Base-by-base conservation (phyloP, 1,140 invertebrate genomes). In the Coenobita brevimanus region DNA sequence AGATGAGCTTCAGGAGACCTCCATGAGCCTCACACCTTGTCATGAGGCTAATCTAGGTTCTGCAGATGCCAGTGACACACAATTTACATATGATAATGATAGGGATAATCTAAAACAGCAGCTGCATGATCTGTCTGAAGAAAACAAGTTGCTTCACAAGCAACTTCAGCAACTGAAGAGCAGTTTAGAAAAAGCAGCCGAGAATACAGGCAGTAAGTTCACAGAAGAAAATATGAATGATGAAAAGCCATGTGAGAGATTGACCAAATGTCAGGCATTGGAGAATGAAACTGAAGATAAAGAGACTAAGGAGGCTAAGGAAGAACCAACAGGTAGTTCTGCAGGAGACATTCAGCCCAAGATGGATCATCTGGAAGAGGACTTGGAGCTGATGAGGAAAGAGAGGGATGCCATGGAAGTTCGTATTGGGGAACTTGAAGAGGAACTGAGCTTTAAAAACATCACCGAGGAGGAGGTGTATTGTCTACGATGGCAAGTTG, bases 401-500 rank as follows among this genome's bases (percentile, higher is more conserved):
- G 81, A 82, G 27, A 83, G 75, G 27, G 10, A 10, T 10, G 30
- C 8, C 50, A 38, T 83, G 41, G 27, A 83, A 38, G 30, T 38
- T 8, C 17, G 64, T 41, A 67, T 69, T 4, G n/a, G 69, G 17
- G 38, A 6, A 10, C 67, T 83, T 24, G 10, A 64, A 2, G 73
- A 78, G 46, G 41, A 73, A 36, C n/a, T 79, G n/a, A 78, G 21
- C 50, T 10, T 36, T 43, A 78, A 3, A 27, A 75, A 1, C 1
- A 30, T 86, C 30, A 41, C 50, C 33, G 73, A 50, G 6, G 73
- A 86, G 24, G 82, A 85, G 33, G n/a, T 57, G 21, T 73, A 85
- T 24, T 36, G 82, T 67, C 41, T 67, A 1, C 83, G 54, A 0
- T 86, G 54, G 54, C 73, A 86, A n/a, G 41, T 86, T 36, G 24